Evolutionary conservation across 2,888 invertebrate species (phyloP).

Genomic region (Choristoneura rosaceana): DNA sequence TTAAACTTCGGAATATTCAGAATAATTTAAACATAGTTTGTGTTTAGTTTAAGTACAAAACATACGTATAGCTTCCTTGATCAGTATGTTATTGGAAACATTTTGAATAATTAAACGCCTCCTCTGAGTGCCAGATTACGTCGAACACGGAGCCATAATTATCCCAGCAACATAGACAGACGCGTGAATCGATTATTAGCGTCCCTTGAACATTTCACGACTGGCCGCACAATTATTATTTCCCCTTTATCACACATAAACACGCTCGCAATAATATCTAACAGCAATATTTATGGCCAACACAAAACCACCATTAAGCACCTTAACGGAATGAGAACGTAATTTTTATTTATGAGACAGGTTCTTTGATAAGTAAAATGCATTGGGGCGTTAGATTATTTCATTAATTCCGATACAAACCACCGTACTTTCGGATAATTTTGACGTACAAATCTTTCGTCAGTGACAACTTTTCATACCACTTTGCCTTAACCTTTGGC

Average conservation of each 20-base stretch:
- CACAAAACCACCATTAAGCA: constrained; percentile 52
- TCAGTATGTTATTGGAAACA: background rate
- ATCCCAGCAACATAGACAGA: constrained; percentile 11
- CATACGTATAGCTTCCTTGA: background rate
- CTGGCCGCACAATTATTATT: constrained; percentile 38
- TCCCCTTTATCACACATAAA: constrained; percentile 41
- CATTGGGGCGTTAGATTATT: background rate
- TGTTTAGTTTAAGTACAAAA: background rate
- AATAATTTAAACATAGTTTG: too few relatives aligned
- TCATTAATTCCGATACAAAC: background rate
- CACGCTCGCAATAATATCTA: constrained; percentile 46
- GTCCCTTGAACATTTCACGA: constrained; percentile 37
- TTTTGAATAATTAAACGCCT: background rate
- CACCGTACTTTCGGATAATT: too few relatives aligned
- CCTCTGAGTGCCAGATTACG: background rate
- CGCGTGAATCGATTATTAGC: constrained; percentile 28
- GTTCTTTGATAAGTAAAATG: constrained; percentile 41
- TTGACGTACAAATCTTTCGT: too few relatives aligned
- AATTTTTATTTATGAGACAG: constrained; percentile 59
- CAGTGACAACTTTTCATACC: too few relatives aligned
- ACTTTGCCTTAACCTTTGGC: too few relatives aligned
- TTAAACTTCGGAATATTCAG: too few relatives aligned
- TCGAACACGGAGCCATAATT: constrained; percentile 9
- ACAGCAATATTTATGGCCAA: constrained; percentile 49
- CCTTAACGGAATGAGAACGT: constrained; percentile 50